Evolutionary conservation across 2,888 invertebrate species (phyloP), one percentile per base, ranked within the genome.

Genomic region (Leptinotarsa juncta): DNA sequence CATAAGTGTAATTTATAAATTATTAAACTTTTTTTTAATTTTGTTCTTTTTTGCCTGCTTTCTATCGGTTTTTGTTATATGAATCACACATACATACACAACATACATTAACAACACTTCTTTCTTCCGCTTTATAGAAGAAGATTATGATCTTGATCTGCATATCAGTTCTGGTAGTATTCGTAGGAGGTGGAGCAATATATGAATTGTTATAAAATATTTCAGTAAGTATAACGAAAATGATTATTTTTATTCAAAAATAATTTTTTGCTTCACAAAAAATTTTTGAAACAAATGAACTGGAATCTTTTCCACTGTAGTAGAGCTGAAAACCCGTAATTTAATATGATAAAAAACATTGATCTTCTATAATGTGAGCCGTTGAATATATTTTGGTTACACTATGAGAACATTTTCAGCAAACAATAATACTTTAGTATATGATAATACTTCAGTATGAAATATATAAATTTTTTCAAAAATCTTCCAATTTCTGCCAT

Each of bases 61-160:
- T 48, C 20, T 67, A 42, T 70, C 73, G 20, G 62, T 50, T 70
- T 70, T 7, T 49, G 55, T 57, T 62, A 65, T 71, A 71, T 71
- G 23, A 73, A 57, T 53, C 71, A 72, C 62, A 50, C 60, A 49
- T 60, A 71, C 50, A 60, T 62, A 68, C 42, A 62, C 15, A 55
- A 73, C 71, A 71, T 69, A 78, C 67, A 76, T 69, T 65, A n/a
- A 67, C 49, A 72, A 50, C 57, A 20, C 32, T 72, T 70, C 42
- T 70, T 74, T 73, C 73, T 70, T 49, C n/a, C 70, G 14, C 69
- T 76, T 70, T 79, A 62, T 80, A 94, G 94, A 95, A 95, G 95
- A 94, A 95, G 93, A 95, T 95, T 90, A 93, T 95, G 93, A 95
- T 96, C 92, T 91, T 95, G 90, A 93, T 95, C 91, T 96, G 96